A percentile compares a stretch with the other conserved stretches of the same genome.
Conservation (phyloP, 2,113 vertebrate species). For the Pelobates fuscus region DNA sequence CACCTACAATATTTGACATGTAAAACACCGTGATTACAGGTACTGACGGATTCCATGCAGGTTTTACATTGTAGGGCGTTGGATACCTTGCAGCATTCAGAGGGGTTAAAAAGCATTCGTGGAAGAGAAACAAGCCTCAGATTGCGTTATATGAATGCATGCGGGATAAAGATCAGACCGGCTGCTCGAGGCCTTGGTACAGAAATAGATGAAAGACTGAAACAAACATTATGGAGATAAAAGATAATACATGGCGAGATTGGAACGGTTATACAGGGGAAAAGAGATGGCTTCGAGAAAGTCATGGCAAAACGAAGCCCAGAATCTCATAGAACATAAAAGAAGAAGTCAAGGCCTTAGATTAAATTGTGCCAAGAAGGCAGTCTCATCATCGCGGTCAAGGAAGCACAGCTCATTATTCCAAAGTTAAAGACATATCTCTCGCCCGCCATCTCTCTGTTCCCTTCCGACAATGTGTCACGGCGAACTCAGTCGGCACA, state of each 20-base stretch:
- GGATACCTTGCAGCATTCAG: too few species aligned
- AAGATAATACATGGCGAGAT: background rate
- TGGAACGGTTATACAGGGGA: background rate
- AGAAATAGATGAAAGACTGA: slow-evolving; percentile 2
- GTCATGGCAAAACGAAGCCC: background rate
- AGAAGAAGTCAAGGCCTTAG: background rate
- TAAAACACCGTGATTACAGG: too few species aligned
- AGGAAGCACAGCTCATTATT: background rate
- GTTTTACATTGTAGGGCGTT: too few species aligned
- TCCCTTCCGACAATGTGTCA: background rate
- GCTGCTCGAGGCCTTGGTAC: background rate
- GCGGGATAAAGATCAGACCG: too few species aligned
- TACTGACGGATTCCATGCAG: too few species aligned
- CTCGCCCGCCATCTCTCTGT: background rate
- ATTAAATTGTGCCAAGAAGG: background rate
- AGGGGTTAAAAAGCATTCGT: too few species aligned
- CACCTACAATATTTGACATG: too few species aligned
- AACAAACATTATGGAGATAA: background rate
- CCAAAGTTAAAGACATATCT: background rate
- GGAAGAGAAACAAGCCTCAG: too few species aligned
- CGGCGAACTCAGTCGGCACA: background rate
- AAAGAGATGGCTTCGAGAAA: background rate
- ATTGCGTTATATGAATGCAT: too few species aligned
- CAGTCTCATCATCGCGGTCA: background rate
- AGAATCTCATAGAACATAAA: background rate